Evolutionary conservation across 1,140 invertebrate genomes (phyloP).

Genomic region (Ostrea edulis): DNA sequence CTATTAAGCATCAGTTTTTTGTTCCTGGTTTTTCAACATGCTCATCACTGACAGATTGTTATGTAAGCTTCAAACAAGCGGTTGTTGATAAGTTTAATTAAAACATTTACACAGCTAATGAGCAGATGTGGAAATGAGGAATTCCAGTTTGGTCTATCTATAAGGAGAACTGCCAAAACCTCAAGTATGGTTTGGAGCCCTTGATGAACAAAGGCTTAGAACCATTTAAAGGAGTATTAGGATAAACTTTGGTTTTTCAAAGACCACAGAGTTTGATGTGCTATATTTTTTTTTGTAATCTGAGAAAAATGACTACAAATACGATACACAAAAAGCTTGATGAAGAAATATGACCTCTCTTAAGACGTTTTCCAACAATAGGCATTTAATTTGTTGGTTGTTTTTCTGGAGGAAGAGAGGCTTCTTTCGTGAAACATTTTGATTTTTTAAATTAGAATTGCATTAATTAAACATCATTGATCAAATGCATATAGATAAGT

Average conservation of each 20-base stretch:
- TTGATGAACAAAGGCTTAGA: background rate
- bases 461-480: no score
- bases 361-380: no score
- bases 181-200: background rate
- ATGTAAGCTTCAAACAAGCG: constrained; percentile 28
- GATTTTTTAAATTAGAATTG: no score
- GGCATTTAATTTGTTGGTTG: no score
- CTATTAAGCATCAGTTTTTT: constrained; percentile 23
- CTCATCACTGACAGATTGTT: constrained; percentile 16
- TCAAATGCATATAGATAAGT: no score
- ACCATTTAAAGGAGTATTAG: background rate
- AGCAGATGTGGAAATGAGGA: constrained; percentile 17
- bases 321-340: no score
- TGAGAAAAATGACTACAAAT: no score
- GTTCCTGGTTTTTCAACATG: constrained; percentile 8
- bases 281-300: background rate
- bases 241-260: background rate
- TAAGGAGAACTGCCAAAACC: constrained; percentile 5
- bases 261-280: background rate
- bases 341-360: no score
- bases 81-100: constrained; percentile 39
- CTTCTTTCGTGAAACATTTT: no score
- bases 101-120: constrained; percentile 30
- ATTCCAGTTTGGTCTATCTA: constrained; percentile 8
- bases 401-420: no score